Base-by-base conservation (phyloP, 2,888 invertebrate genomes). In the Coecobrya sp. region DNA sequence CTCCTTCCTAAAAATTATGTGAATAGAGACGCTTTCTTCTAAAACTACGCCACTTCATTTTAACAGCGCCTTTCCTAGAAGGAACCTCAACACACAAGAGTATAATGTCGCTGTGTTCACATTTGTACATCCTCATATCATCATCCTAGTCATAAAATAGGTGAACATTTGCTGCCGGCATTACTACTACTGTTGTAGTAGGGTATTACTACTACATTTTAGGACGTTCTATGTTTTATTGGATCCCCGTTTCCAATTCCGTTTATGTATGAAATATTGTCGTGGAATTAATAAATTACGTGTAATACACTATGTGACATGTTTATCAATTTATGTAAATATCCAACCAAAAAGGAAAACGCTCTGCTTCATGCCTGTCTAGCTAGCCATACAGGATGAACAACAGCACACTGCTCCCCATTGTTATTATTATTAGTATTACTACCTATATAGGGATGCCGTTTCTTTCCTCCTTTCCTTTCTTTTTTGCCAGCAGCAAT, bases 231-330 rank as follows among this genome's bases (percentile, higher is more conserved):
- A 62, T n/a, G n/a, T n/a, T n/a, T n/a, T n/a, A n/a, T n/a, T n/a
- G 62, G 62, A 81, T 55, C n/a, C 11, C n/a, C 11, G 81, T 59
- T 81, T 59, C 59, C 59, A 30, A 30, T 81, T 30, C 82, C 59
- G 42, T 82, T 82, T 82, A 62, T 62, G 82, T 62, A 62, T 82
- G 82, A 82, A 82, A 82, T 82, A 82, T 82, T 82, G 62, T 36
- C 36, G 19, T 11, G 30, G 22, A 82, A 82, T 82, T 82, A 82
- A 82, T 82, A 82, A 82, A 82, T 82, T 82, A 82, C 30, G 82
- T 22, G 82, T 42, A 82, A 82, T 82, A 62, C 59, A 30, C 59
- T 59, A 82, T 82, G 59, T 82, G 82, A 82, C 82, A 62, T 82
- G 82, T 62, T 62, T 82, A 62, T 59, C 82, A 82, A 82, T 62